phyloP scores from a whole-genome alignment of 2,797 vertebrate species.

The Macrochelys suwanniensis region DNA sequence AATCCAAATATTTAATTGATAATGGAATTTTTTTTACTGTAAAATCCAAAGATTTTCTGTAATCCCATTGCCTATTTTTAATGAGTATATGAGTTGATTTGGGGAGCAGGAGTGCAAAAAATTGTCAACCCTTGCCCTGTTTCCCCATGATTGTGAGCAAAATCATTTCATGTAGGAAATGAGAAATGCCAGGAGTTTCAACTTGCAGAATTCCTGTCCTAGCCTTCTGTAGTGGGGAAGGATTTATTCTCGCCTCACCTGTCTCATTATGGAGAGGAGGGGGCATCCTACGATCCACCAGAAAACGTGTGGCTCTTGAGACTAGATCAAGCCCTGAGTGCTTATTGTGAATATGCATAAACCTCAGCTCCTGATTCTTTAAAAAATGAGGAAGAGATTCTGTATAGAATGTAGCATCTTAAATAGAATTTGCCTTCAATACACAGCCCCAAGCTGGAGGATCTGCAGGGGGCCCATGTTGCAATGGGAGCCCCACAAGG shows the following conservation, averaged over 20 bases:
- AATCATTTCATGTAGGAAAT: neutral
- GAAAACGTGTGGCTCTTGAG: neutral
- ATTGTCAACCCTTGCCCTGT: neutral
- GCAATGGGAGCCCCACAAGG: neutral
- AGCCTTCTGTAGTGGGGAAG: neutral
- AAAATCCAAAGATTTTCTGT: neutral
- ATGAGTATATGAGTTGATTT: neutral
- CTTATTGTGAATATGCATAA: neutral
- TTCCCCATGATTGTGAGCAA: neutral
- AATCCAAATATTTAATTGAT: neutral
- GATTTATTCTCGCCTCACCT: constrained; percentile 27
- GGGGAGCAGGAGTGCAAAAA: neutral
- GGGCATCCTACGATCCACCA: neutral
- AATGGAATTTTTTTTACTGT: neutral
- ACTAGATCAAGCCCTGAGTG: neutral
- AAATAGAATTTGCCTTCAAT: constrained; percentile 18
- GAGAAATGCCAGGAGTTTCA: neutral
- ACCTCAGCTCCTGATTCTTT: constrained; percentile 26
- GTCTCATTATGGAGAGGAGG: neutral
- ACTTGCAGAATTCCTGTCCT: neutral
- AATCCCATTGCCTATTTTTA: neutral
- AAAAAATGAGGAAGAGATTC: neutral
- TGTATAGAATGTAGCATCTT: neutral
- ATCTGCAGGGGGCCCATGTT: neutral
- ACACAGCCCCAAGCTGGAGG: neutral